These are phyloP conservation scores for Pantelozetes paolii DNA, from an alignment of 2,888 invertebrate species.

Conservation along the genomic window DNA sequence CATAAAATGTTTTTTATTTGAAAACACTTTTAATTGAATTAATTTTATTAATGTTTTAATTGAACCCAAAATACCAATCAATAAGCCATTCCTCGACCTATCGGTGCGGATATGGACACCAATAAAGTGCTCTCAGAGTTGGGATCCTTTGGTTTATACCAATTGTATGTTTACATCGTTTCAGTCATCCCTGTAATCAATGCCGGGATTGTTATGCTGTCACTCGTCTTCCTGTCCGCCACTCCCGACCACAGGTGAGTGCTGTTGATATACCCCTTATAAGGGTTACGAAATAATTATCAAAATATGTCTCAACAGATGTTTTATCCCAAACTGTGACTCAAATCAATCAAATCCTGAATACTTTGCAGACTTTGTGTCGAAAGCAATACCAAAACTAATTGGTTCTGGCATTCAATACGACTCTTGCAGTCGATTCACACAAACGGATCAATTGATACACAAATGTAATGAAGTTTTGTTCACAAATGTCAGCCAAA, in stretches of 20 bases:
- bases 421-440: slow-evolving; percentile 10
- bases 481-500: background rate
- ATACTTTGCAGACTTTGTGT: background rate
- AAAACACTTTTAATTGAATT: too few species aligned
- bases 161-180: slow-evolving; percentile 3
- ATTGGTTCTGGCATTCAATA: background rate
- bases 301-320: background rate
- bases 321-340: slow-evolving; percentile 33
- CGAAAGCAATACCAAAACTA: slow-evolving; percentile 24
- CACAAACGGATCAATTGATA: background rate
- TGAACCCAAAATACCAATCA: too few species aligned
- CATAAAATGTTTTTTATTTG: too few species aligned
- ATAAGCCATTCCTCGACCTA: too few species aligned
- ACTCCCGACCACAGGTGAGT: slow-evolving; percentile 34
- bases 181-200: slow-evolving; percentile 29
- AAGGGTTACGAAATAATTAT: background rate
- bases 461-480: background rate
- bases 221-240: slow-evolving; percentile 33
- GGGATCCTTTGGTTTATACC: background rate
- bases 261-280: background rate
- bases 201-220: slow-evolving; percentile 23
- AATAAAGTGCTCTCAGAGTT: background rate
- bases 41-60: too few species aligned
- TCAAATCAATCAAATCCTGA: background rate
- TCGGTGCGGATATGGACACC: background rate